These are phyloP conservation scores for Heloderma charlesbogerti DNA, from an alignment of 2,113 vertebrate species.

Conservation along the genomic window DNA sequence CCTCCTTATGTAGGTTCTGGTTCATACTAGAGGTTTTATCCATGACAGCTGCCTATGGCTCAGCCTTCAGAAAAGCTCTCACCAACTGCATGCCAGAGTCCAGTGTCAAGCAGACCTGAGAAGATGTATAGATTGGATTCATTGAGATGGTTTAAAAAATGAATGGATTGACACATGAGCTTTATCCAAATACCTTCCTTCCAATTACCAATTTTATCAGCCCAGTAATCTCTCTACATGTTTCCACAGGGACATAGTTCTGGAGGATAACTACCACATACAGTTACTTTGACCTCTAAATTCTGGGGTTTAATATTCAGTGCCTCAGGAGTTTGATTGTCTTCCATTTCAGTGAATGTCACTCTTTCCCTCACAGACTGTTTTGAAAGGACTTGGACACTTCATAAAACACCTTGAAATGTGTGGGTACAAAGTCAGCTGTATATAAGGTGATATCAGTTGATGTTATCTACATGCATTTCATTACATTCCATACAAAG, in stretches of 20 bases:
- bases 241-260: background rate
- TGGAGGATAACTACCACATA: background rate
- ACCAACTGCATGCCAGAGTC: background rate
- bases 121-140: background rate
- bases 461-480: constrained; percentile 18
- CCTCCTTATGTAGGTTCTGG: background rate
- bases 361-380: background rate
- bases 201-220: background rate
- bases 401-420: background rate
- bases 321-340: background rate
- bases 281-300: background rate
- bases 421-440: background rate
- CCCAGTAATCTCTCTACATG: background rate
- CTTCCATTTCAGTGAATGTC: background rate
- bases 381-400: background rate
- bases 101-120: background rate
- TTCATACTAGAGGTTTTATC: background rate
- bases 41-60: background rate
- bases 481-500: background rate
- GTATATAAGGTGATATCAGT: background rate
- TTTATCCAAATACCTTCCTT: background rate
- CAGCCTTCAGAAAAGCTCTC: background rate
- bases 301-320: background rate
- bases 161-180: background rate
- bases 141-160: background rate